Base-by-base conservation (phyloP, 2,113 vertebrate genomes). In the Sphaerodactylus townsendi region DNA sequence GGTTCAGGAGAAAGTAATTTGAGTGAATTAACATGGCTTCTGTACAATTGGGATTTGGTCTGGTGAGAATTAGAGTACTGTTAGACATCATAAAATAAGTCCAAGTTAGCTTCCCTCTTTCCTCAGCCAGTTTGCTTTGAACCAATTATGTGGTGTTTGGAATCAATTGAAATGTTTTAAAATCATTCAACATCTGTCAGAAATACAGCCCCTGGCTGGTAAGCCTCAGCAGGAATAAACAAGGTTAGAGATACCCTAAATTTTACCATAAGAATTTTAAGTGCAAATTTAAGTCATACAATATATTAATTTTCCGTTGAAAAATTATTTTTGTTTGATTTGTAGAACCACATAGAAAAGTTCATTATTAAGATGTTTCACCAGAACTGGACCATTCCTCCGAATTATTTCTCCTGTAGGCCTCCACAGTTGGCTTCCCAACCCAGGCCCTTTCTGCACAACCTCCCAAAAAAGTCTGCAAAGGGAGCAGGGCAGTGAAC, bases 1-100 rank as follows among this genome's bases (percentile, higher is more conserved):
- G 53, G 79, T 74, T 15, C 84, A 73, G 50, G 65, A 79, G 35
- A 90, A 83, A 62, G 71, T 87, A 66, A 88, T 53, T 53, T 30
- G 46, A 79, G 37, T 83, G 64, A 87, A 17, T 33, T 74, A 86
- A 33, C 28, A 68, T 76, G 74, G 50, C 10, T 87, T 39, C 33
- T 65, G 28, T n/a, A 2, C 39, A 35, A 6, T 56, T 10, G 68
- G 9, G 10, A 83, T 66, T 82, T 84, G 1, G 14, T 79, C 37
- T 50, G 84, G 25, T 17, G 28, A 56, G 70, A 82, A 74, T 48
- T 48, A 30, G 17, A 53, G 46, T 68, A 76, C 30, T 68, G 35
- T 39, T 77, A 77, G 48, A 41, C 73, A 77, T 75, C 4, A 30
- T 28, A 35, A 21, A 10, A 7, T 69, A 75, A 72, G 13, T 50